phyloP scores from a whole-genome alignment of 1,140 invertebrate species.

The Drosophila willistoni region DNA sequence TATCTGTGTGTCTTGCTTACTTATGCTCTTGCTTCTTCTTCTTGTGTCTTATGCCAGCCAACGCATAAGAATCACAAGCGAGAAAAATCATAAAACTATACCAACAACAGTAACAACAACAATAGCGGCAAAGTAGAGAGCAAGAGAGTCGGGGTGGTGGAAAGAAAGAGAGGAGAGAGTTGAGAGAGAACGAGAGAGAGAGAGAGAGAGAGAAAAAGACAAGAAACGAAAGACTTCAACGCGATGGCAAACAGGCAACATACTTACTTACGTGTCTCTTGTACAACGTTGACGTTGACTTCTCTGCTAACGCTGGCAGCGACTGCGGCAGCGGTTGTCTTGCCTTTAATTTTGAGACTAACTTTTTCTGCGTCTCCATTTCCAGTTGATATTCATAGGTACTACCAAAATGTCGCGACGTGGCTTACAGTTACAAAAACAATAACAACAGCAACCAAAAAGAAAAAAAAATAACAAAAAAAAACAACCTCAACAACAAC shows the following conservation, averaged over 20 bases:
- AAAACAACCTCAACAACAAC: background rate
- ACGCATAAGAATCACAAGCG: conserved; percentile 11
- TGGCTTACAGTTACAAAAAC: conserved; percentile 28
- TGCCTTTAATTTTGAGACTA: conserved; percentile 31
- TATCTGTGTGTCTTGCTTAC: background rate
- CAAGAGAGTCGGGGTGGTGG: too few relatives aligned
- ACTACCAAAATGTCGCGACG: conserved; percentile 52
- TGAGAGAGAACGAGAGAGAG: conserved; percentile 17
- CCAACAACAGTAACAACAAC: conserved; percentile 27
- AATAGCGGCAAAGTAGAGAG: background rate
- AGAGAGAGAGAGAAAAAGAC: background rate
- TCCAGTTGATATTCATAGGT: conserved; percentile 62
- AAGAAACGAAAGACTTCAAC: conserved; percentile 65
- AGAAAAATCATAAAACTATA: conserved; percentile 22
- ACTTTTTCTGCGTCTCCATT: conserved; percentile 32
- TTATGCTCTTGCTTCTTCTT: background rate
- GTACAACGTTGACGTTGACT: background rate
- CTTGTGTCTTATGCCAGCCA: conserved; percentile 8
- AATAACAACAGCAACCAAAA: conserved; percentile 27
- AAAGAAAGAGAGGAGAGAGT: background rate
- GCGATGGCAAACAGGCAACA: conserved; percentile 46
- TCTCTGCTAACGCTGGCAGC: conserved; percentile 4
- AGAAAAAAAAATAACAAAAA: conserved; percentile 19
- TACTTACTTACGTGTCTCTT: conserved; percentile 58
- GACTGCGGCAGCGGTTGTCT: background rate